A percentile compares a stretch with the other conserved stretches of the same genome.
Evolutionary conservation across 1,140 invertebrate species (phyloP).

Genomic region (Aethina tumida): DNA sequence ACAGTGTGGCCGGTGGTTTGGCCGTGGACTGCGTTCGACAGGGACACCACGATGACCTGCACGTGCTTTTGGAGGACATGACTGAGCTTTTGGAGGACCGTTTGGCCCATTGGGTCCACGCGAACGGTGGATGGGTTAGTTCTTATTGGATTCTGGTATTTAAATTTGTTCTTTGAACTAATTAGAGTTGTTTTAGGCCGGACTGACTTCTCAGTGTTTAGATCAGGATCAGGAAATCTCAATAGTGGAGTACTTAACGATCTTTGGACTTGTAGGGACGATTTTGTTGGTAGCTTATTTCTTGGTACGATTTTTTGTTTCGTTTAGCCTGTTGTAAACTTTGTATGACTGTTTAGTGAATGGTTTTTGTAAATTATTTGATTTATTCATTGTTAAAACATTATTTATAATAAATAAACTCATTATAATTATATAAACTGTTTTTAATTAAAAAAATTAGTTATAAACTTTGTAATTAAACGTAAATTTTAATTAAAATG

Average conservation of each 20-base stretch:
- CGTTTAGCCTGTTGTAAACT: too few relatives aligned
- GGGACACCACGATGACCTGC: constrained; percentile 53
- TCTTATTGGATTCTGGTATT: background rate
- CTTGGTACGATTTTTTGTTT: constrained; percentile 19
- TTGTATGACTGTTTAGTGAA: too few relatives aligned
- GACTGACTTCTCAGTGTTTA: constrained; percentile 17
- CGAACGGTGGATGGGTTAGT: constrained; percentile 62
- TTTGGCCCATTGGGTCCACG: constrained; percentile 55
- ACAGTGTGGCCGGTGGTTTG: constrained; percentile 55
- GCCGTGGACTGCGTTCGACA: constrained; percentile 59
- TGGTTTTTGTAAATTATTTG: too few relatives aligned
- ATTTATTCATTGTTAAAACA: too few relatives aligned
- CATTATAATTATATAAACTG: too few relatives aligned
- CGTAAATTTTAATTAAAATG: too few relatives aligned
- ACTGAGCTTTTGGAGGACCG: constrained; percentile 54
- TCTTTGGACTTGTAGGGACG: constrained; percentile 18
- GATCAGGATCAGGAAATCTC: constrained; percentile 19
- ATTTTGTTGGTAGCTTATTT: constrained; percentile 22
- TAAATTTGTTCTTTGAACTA: too few relatives aligned
- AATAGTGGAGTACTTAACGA: constrained; percentile 18
- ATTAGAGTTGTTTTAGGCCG: constrained; percentile 17
- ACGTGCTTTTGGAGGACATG: constrained; percentile 50
- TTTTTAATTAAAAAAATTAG: too few relatives aligned
- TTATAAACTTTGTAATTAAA: too few relatives aligned
- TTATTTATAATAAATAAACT: too few relatives aligned